Evolutionary conservation across 2,888 invertebrate species (phyloP), one percentile per base, ranked within the genome.

Genomic region (Anarsia innoxiella): DNA sequence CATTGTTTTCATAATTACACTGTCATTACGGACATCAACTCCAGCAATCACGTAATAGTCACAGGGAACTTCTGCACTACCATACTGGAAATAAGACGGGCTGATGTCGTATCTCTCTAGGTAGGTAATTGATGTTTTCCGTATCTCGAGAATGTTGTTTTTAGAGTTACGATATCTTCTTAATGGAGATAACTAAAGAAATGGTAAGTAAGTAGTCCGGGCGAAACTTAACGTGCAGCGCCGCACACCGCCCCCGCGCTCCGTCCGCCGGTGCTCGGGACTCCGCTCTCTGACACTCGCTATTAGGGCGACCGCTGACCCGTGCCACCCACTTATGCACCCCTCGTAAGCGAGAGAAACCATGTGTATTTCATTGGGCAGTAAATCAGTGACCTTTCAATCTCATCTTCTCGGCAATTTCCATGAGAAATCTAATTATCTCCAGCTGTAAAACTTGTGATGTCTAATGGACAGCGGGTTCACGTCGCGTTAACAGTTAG

Each of bases 261-360:
- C 39, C 46, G 45, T 47, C 49, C 46, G 48, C 51, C 39, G 38
- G 45, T n/a, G n/a, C n/a, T 37, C 23, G 10, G n/a, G 31, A 13
- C 26, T 12, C 46, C 52, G 58, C 51, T 53, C 55, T 60, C 59
- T 62, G 66, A 63, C 64, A 49, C 54, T 52, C 56, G 57, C 59
- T 59, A 66, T 70, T 69, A 69, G 66, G 67, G 68, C 63, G 67
- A 65, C 63, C 68, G 54, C 68, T 77, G 76, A 76, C 69, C 77
- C 73, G 58, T 66, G 59, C 56, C 56, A 51, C 56, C 56, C 56
- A 51, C 54, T 61, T 50, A 48, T 52, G 56, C 66, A 67, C 74
- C 73, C 66, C 56, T 59, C 56, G 56, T 49, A 53, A 49, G 46
- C 30, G 32, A 41, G 25, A 15, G 27, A 31, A 35, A 23, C 46